Base-by-base conservation (phyloP, 2,113 vertebrate species). In the Salvator merianae region DNA sequence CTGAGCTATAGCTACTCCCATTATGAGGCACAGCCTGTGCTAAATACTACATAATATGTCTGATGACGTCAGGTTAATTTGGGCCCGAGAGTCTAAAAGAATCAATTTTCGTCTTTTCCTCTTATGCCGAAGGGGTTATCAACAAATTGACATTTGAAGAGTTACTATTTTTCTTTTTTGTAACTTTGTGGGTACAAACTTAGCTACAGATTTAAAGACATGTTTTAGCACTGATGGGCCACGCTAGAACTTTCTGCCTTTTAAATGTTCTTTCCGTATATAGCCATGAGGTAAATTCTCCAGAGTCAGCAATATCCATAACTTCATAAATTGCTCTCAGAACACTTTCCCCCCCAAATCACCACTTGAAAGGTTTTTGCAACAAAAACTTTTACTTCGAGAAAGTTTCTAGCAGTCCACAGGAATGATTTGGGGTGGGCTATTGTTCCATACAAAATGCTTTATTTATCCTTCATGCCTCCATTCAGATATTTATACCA, bases 401-500 rank as follows among this genome's bases (percentile, higher is more conserved):
- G 95, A 92, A 91, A 93, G 72, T 83, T 89, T 82, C 91, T 92
- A 95, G 92, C 92, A 92, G 94, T 88, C 89, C 89, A 94, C 91
- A 88, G 90, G 93, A 95, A 94, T 95, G 94, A 96, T 95, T 93
- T 93, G 43, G 90, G 91, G 53, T 34, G 50, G 34, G 53, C 12
- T 20, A 91, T 94, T 90, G 90, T 98, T 99, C 98, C 97, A 98
- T 99, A 99, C 97, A 99, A 99, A 99, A 99, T 98, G 98, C 97
- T 99, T 99, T 99, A 99, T 99, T 99, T 97, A 96, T 97, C 97
- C 98, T 98, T 99, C 99, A 99, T 99, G 99, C 99, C 99, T 98
- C 97, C 97, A 98, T 98, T 99, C 97, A 99, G 98, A 98, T 98
- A 97, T 98, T 98, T 98, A 98, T 99, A 97, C 96, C 97, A 97